Base-by-base conservation (phyloP, 2,113 vertebrate genomes). In the Passer domesticus region DNA sequence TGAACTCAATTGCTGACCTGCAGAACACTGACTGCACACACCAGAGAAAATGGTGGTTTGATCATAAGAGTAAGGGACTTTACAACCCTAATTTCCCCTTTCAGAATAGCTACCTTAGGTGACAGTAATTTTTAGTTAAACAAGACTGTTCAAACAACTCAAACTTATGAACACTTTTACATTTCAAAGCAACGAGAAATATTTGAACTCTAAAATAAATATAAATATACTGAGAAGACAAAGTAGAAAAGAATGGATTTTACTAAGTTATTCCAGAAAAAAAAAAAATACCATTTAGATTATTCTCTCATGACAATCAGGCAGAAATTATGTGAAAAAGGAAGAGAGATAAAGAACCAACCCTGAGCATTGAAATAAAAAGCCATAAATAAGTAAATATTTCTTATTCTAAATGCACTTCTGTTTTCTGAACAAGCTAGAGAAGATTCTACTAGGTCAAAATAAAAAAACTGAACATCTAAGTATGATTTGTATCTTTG, bases 21-120 rank as follows among this genome's bases (percentile, higher is more conserved):
- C 30, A 59, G 13, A 35, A 35, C n/a, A 35, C 1, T 44, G 53
- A 37, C 12, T 79, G 27, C 20, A 16, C 17, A 35, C 0, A 0
- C 22, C 4, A 2, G 13, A 9, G 39, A 15, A 55, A 11, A 8
- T 52, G 27, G 13, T 39, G 9, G 3, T 15, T 8, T 70, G 20
- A 76, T 64, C 47, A 60, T 30, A 56, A 72, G 41, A 10, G 2
- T 68, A 80, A 75, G 18, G 19, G 27, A 84, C 19, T 63, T 86
- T 33, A 77, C 30, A 56, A 10, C 1, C 2, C 6, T 47, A 33
- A 47, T 77, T 93, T 85, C 15, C 33, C 46, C 11, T 56, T 75
- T 72, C 56, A 59, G 31, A 81, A 44, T 28, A 82, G 52, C n/a
- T 60, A 21, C 52, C 68, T 68, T 10, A 56, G 3, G 8, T 44